A percentile compares a stretch with the other conserved stretches of the same genome.
These are phyloP conservation scores for Sardina pilchardus DNA, from an alignment of 2,113 vertebrate genomes.

Conservation along the genomic window DNA sequence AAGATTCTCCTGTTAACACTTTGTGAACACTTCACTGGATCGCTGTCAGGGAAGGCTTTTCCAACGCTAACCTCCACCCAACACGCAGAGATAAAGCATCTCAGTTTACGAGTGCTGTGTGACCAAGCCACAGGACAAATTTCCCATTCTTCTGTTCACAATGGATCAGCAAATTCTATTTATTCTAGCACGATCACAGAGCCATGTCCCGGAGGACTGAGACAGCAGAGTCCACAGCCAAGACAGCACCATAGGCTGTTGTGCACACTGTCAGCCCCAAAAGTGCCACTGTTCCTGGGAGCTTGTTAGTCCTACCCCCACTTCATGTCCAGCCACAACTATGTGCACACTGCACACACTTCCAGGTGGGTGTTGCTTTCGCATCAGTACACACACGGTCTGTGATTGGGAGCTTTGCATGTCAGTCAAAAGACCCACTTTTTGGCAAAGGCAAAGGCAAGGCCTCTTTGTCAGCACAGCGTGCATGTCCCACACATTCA, in stretches of 20 bases:
- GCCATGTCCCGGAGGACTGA: background rate
- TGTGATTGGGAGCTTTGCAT: background rate
- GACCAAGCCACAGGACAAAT: background rate
- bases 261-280: background rate
- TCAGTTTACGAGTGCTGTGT: background rate
- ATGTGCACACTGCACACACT: background rate
- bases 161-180: conserved; percentile 5
- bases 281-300: background rate
- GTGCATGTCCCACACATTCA: background rate
- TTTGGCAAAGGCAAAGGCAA: background rate
- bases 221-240: background rate
- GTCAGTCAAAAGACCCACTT: background rate
- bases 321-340: background rate
- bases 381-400: background rate
- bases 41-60: background rate
- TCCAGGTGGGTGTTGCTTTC: background rate
- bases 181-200: background rate
- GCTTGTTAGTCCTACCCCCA: background rate
- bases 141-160: conserved; percentile 8
- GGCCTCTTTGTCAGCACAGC: too few species aligned
- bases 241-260: background rate
- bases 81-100: conserved; percentile 12
- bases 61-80: background rate
- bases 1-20: too few species aligned
- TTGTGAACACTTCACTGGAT: too few species aligned